Conservation (phyloP, 37 sponge, comb jelly and placozoan species). For the Corticium candelabrum region DNA sequence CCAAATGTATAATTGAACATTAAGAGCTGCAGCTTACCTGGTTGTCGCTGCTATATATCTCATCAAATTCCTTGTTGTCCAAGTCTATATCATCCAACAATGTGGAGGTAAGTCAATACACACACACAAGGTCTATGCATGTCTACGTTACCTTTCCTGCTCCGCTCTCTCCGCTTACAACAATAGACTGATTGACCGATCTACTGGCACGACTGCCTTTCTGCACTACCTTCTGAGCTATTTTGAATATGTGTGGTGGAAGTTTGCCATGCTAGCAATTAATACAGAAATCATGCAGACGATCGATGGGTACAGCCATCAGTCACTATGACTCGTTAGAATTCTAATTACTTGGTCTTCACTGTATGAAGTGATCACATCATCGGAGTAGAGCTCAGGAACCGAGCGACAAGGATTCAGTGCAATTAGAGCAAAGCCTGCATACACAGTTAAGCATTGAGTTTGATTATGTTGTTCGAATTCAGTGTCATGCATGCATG, state of each 20-base stretch:
- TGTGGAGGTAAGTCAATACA: too few species aligned
- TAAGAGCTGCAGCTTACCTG: neutral
- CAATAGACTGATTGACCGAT: conserved; percentile 7
- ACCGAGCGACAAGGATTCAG: neutral
- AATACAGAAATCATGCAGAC: too few species aligned
- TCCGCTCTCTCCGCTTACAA: conserved; percentile 13
- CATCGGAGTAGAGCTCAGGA: neutral
- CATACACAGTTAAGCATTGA: too few species aligned
- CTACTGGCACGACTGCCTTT: neutral
- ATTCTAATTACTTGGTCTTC: neutral
- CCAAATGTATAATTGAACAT: neutral
- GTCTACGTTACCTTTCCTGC: conserved; percentile 8
- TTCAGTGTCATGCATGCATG: too few species aligned
- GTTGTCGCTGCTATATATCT: neutral
- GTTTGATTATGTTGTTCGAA: too few species aligned
- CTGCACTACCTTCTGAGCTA: neutral
- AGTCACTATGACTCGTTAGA: too few species aligned
- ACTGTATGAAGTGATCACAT: neutral
- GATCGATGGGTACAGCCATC: too few species aligned
- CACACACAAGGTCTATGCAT: neutral
- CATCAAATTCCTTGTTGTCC: neutral
- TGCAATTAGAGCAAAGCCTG: neutral
- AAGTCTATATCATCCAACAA: too few species aligned
- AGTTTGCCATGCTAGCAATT: too few species aligned
- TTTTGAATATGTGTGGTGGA: conserved; percentile 2